A percentile compares a stretch with the other conserved stretches of the same genome.
These are phyloP conservation scores for Drosophila parvula DNA, from an alignment of 1,140 invertebrate genomes.

Conservation along the genomic window DNA sequence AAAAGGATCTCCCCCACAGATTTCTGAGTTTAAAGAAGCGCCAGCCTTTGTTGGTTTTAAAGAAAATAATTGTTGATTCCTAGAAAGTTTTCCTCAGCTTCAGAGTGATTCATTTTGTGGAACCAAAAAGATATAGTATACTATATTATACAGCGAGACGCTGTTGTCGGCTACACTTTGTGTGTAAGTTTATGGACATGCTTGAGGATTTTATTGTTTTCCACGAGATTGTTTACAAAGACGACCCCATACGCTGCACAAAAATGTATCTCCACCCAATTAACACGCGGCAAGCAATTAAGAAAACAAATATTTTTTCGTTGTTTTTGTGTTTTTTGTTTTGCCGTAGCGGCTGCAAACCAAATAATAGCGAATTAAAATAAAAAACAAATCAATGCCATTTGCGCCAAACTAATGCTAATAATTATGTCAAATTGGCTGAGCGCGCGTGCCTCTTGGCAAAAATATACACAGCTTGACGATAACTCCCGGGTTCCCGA, in stretches of 20 bases:
- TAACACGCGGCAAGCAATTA: conserved; percentile 57
- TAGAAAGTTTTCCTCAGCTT: neutral
- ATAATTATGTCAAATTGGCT: conserved; percentile 70
- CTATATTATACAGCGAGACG: too few species aligned
- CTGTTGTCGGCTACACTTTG: conserved; percentile 63
- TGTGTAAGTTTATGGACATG: conserved; percentile 61
- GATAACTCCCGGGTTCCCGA: too few species aligned
- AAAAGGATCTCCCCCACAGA: neutral
- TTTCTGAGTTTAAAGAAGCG: neutral
- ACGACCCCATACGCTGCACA: conserved; percentile 1
- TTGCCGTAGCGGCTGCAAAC: conserved; percentile 16
- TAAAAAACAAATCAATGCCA: conserved; percentile 76
- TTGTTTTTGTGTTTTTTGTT: conserved; percentile 11
- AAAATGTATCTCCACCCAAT: conserved; percentile 29
- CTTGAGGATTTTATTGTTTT: conserved; percentile 28
- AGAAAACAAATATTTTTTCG: conserved; percentile 50
- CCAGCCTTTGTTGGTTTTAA: neutral
- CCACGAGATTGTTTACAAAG: neutral
- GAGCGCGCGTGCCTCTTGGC: conserved; percentile 32
- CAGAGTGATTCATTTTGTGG: neutral
- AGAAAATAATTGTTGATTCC: neutral
- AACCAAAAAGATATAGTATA: neutral
- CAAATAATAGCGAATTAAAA: conserved; percentile 64
- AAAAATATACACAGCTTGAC: neutral
- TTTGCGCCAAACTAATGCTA: conserved; percentile 67